Conservation (phyloP, 1,140 invertebrate species). For the Melipona quadrifasciata region DNA sequence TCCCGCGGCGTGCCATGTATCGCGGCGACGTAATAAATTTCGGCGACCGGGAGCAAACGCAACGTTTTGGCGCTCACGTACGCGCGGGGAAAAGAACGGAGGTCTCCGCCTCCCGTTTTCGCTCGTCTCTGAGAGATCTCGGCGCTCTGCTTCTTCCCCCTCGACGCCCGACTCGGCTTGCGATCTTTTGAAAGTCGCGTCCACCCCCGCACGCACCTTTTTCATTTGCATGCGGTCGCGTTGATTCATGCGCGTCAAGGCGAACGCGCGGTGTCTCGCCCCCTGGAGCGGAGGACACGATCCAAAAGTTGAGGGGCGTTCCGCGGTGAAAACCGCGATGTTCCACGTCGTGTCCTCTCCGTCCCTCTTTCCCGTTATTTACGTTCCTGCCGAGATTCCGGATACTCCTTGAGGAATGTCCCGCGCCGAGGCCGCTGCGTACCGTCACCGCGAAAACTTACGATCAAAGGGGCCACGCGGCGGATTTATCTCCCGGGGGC, state of each 20-base stretch:
- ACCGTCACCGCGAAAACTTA: background rate
- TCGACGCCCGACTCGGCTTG: constrained; percentile 29
- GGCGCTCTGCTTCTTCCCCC: background rate
- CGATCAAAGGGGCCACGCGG: constrained; percentile 35
- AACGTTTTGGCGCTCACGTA: constrained; percentile 59
- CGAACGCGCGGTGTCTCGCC: constrained; percentile 49
- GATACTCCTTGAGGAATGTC: constrained; percentile 24
- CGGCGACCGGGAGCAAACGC: constrained; percentile 29
- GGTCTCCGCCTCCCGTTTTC: background rate
- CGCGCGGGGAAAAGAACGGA: constrained; percentile 22
- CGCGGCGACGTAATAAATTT: constrained; percentile 63
- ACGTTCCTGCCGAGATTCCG: constrained; percentile 50
- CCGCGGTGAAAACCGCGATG: constrained; percentile 60
- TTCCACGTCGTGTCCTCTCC: constrained; percentile 50
- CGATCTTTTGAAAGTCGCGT: constrained; percentile 61
- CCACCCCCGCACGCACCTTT: constrained; percentile 57
- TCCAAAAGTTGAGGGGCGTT: constrained; percentile 66
- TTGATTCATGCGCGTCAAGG: constrained; percentile 61
- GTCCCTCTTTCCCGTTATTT: constrained; percentile 56
- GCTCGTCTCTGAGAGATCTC: background rate
- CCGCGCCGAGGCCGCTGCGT: background rate
- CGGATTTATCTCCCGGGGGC: constrained; percentile 31
- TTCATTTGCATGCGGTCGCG: constrained; percentile 60
- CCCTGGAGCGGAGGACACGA: constrained; percentile 61
- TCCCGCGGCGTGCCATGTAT: constrained; percentile 43